Conservation (phyloP, 37 sponge, comb jelly and placozoan species). For the Haliclona indistincta region DNA sequence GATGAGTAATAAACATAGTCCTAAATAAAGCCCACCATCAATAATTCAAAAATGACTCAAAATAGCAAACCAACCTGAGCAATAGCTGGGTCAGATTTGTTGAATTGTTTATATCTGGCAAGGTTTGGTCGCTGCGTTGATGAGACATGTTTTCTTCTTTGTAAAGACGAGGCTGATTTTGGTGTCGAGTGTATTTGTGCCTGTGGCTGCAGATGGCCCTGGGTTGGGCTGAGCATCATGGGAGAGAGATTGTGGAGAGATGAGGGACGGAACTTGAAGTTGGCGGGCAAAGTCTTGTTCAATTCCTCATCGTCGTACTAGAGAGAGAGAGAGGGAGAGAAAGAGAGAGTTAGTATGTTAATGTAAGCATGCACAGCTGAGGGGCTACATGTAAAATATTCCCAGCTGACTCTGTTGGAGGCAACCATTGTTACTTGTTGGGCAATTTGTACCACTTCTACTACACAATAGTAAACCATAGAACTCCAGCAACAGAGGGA, state of each 20-base stretch:
- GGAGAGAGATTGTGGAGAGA: neutral
- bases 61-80: too few relatives aligned
- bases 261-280: slow-evolving; percentile 40
- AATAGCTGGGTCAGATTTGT: slow-evolving; percentile 46
- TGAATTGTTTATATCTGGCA: slow-evolving; percentile 18
- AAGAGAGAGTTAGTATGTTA: slow-evolving; percentile 22
- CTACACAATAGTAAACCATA: too few relatives aligned
- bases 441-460: too few relatives aligned
- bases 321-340: slow-evolving; percentile 21
- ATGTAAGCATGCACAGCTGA: slow-evolving; percentile 8
- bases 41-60: too few relatives aligned
- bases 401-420: neutral
- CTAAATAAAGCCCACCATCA: too few relatives aligned
- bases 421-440: neutral
- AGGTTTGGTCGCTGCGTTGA: slow-evolving; percentile 24
- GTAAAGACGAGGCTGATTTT: slow-evolving; percentile 13
- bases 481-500: too few relatives aligned
- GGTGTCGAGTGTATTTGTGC: neutral
- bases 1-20: too few relatives aligned
- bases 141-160: slow-evolving; percentile 54
- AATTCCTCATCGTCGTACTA: slow-evolving; percentile 64
- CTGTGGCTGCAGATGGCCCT: neutral
- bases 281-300: slow-evolving; percentile 70
- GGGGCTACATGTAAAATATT: neutral
- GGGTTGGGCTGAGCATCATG: slow-evolving; percentile 23